A percentile compares a stretch with the other conserved stretches of the same genome.
Evolutionary conservation across 2,797 vertebrate genomes (phyloP).

Genomic region (Meda fulgida): DNA sequence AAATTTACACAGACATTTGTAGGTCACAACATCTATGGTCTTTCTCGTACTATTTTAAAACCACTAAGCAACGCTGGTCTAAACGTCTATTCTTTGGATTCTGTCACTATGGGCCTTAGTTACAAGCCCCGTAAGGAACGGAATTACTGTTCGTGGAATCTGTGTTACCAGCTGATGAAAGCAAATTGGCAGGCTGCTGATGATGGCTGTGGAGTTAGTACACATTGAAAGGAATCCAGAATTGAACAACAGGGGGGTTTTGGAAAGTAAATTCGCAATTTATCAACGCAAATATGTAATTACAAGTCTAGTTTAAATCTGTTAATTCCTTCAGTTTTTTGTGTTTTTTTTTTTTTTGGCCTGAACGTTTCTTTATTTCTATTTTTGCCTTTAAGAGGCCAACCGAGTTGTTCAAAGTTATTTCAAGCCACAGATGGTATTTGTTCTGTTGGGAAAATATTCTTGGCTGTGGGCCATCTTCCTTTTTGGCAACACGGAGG

Average conservation of each 20-base stretch:
- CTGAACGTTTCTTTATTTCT: slow-evolving; percentile 33
- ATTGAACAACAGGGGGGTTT: slow-evolving; percentile 27
- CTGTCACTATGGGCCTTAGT: slow-evolving; percentile 29
- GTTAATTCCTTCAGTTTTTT: slow-evolving; percentile 11
- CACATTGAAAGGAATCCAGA: slow-evolving; percentile 28
- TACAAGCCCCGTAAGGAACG: slow-evolving; percentile 32
- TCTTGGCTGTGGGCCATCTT: slow-evolving; percentile 53
- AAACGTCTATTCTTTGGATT: slow-evolving; percentile 46
- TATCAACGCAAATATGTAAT: slow-evolving; percentile 4
- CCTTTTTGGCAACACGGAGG: slow-evolving; percentile 48
- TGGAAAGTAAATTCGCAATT: slow-evolving; percentile 19
- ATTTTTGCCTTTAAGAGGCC: slow-evolving; percentile 30
- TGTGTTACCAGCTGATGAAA: slow-evolving; percentile 38
- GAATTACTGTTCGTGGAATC: slow-evolving; percentile 24
- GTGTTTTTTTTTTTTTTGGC: not conserved
- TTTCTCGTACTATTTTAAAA: slow-evolving; percentile 10
- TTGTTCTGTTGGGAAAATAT: slow-evolving; percentile 62
- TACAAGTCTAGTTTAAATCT: slow-evolving; percentile 34
- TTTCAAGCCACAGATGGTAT: slow-evolving; percentile 59
- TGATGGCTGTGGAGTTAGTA: slow-evolving; percentile 31
- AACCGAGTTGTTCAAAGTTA: slow-evolving; percentile 30
- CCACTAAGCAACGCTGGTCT: slow-evolving; percentile 42
- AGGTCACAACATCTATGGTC: too few relatives aligned
- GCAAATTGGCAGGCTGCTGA: slow-evolving; percentile 21
- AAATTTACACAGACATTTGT: slow-evolving; percentile 63